These are phyloP conservation scores for Hermodice carunculata DNA, from an alignment of 2,888 invertebrate genomes.

Conservation along the genomic window DNA sequence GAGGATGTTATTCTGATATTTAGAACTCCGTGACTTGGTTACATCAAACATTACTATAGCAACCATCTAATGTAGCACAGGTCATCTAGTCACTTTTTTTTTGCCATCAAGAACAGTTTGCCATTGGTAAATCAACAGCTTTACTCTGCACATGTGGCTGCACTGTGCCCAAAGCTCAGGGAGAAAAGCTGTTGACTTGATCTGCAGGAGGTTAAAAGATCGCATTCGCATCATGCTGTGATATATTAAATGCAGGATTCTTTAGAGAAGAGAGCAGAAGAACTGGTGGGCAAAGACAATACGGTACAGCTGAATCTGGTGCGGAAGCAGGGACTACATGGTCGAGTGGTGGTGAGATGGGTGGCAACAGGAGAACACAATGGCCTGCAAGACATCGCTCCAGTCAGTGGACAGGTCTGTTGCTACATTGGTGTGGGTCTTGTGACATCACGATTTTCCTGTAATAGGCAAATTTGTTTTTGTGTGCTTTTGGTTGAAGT, in stretches of 20 bases:
- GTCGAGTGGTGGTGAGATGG: constrained; percentile 60
- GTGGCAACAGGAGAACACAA: constrained; percentile 57
- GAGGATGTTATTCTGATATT: no score
- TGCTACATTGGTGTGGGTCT: no score
- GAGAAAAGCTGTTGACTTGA: no score
- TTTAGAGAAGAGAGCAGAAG: constrained; percentile 47
- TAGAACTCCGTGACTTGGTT: no score
- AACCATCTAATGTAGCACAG: no score
- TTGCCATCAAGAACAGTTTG: no score
- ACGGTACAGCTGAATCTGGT: constrained; percentile 53
- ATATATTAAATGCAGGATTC: constrained; percentile 53
- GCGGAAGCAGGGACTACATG: constrained; percentile 55
- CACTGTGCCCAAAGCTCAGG: no score
- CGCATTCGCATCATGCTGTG: background rate
- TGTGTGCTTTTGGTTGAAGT: background rate
- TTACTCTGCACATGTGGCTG: no score
- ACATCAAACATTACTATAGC: no score
- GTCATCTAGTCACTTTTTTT: no score
- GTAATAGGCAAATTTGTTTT: background rate
- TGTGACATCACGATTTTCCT: no score
- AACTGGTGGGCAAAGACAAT: constrained; percentile 51
- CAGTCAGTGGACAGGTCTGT: constrained; percentile 57
- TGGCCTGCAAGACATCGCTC: constrained; percentile 59
- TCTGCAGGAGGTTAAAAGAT: background rate
- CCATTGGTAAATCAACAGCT: no score